A percentile compares a stretch with the other conserved stretches of the same genome.
phyloP scores from a whole-genome alignment of 2,797 vertebrate genomes.

The Melanotaenia boesemani region DNA sequence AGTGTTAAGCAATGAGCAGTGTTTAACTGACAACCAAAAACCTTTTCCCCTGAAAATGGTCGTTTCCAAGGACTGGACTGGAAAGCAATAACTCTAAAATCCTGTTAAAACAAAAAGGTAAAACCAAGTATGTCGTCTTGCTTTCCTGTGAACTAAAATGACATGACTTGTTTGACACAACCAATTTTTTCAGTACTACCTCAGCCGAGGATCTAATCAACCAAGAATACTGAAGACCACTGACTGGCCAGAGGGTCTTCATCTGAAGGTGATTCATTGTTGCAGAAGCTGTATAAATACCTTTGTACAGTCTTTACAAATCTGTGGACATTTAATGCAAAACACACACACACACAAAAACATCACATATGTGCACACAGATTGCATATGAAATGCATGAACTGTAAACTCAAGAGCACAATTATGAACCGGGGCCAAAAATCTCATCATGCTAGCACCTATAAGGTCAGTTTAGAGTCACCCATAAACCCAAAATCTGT shows the following conservation, averaged over 20 bases:
- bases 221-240: too few species aligned
- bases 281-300: background rate
- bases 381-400: background rate
- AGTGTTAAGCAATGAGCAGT: background rate
- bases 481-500: background rate
- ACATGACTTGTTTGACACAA: background rate
- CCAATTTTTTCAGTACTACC: background rate
- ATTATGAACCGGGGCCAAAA: background rate
- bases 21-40: background rate
- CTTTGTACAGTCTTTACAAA: background rate
- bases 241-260: too few species aligned
- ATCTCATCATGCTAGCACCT: too few species aligned
- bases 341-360: background rate
- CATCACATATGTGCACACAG: background rate
- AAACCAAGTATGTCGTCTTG: background rate
- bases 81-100: too few species aligned
- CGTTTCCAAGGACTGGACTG: too few species aligned
- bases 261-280: too few species aligned
- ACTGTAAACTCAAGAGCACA: background rate
- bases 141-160: too few species aligned
- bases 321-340: background rate
- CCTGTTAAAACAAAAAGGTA: background rate
- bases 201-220: background rate
- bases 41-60: background rate
- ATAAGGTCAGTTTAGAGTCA: background rate